Base-by-base conservation (phyloP, 2,888 invertebrate genomes). In the Ormyrus rosae region DNA sequence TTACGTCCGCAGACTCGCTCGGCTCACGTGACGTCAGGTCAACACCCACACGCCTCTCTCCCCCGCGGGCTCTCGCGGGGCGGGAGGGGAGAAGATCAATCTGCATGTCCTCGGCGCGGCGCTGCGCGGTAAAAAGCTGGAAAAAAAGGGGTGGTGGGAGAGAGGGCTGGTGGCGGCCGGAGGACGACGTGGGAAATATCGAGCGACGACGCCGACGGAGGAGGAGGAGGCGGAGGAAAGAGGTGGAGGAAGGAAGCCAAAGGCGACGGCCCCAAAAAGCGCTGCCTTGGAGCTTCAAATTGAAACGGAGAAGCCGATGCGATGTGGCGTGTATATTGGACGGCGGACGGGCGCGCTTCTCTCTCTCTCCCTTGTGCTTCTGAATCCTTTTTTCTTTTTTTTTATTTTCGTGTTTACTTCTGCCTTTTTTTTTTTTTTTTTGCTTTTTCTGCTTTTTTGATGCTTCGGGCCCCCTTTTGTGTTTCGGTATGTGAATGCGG, bases 201-300 rank as follows among this genome's bases (percentile, higher is more conserved):
- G 73, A 80, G 51, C 76, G 78, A 79, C 63, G 55, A 72, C 64
- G 69, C 51, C 34, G 73, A 80, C 69, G 78, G 74, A 71, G 76
- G 81, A 56, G 74, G 71, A 73, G 78, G 76, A 2, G 19, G 75
- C 67, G 81, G 19, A 19, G 19, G 19, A 19, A 19, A 81, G 78
- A 78, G 78, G 69, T 3, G 71, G 77, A 81, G 79, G 70, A 82
- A 79, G 81, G 83, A 77, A 68, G 76, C 64, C 72, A 51, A 11
- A 53, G 73, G 56, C 56, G 67, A 64, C 55, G 67, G 34, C 45
- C 50, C 34, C 34, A 34, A 34, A 34, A 34, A 34, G 13, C 60
- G 67, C 8, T 56, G 71, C 51, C n/a, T 55, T 68, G 34, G 65
- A 58, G 61, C 67, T 74, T 67, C 50, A 60, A 65, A 68, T 68